A percentile compares a stretch with the other conserved stretches of the same genome.
Conservation (phyloP, 2,888 invertebrate species). For the Hipparchia semele region DNA sequence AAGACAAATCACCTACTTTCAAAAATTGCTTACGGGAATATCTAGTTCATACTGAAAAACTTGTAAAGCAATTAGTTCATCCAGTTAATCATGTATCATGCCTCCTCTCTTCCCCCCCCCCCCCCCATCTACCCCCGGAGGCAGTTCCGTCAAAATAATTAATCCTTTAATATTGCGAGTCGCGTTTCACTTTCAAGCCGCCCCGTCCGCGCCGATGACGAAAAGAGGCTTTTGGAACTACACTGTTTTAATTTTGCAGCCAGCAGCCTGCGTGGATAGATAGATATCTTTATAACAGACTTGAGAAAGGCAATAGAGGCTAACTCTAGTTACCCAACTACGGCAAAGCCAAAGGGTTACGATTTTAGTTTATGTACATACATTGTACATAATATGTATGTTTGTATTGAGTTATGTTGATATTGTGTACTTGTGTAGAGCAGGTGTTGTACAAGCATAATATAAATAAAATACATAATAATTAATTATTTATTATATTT, state of each 20-base stretch:
- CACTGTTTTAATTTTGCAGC: not conserved
- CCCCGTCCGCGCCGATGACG: conserved; percentile 14
- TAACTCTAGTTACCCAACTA: not conserved
- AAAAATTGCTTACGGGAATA: too few relatives aligned
- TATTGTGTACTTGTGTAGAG: too few relatives aligned
- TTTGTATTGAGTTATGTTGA: too few relatives aligned
- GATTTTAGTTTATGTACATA: too few relatives aligned
- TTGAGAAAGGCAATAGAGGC: too few relatives aligned
- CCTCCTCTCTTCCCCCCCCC: not conserved
- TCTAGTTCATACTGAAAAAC: not conserved
- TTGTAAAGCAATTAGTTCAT: conserved; percentile 2
- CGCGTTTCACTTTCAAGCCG: conserved; percentile 25
- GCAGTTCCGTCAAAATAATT: conserved; percentile 15
- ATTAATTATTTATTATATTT: too few relatives aligned
- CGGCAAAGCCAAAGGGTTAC: not conserved
- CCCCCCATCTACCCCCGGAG: not conserved
- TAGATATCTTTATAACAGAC: not conserved
- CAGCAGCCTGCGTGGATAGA: not conserved
- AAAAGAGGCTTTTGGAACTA: conserved; percentile 31
- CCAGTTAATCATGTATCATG: conserved; percentile 12
- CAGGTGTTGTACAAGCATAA: too few relatives aligned
- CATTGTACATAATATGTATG: too few relatives aligned
- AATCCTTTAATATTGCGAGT: conserved; percentile 28
- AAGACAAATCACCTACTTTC: too few relatives aligned
- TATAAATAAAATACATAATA: too few relatives aligned